Evolutionary conservation across 2,888 invertebrate genomes (phyloP).

Genomic region (Uloborus plumipes): DNA sequence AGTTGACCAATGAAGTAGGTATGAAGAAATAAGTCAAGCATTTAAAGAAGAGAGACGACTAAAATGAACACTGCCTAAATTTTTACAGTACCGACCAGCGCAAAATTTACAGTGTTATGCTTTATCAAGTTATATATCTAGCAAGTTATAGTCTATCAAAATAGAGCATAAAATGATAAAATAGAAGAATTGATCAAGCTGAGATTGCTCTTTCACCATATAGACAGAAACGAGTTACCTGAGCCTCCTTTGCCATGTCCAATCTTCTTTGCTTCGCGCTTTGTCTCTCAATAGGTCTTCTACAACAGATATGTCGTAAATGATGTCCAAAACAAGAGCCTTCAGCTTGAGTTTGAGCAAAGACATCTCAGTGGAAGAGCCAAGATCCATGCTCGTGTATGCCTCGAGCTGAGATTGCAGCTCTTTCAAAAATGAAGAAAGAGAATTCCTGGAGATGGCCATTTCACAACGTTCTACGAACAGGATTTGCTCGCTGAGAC

Average conservation of each 20-base stretch:
- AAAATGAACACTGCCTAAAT: too few relatives aligned
- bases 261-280: slow-evolving; percentile 80
- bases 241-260: slow-evolving; percentile 96
- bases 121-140: background rate
- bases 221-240: slow-evolving; percentile 74
- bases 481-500: slow-evolving; percentile 85
- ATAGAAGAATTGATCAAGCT: background rate
- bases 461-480: slow-evolving; percentile 89
- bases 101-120: too few relatives aligned
- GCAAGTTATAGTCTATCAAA: background rate
- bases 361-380: slow-evolving; percentile 67
- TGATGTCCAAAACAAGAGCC: slow-evolving; percentile 91
- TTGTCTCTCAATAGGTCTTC: slow-evolving; percentile 80
- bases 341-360: slow-evolving; percentile 82
- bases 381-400: slow-evolving; percentile 72
- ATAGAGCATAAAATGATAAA: background rate
- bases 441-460: slow-evolving; percentile 79
- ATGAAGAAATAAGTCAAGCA: too few relatives aligned
- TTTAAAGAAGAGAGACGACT: too few relatives aligned
- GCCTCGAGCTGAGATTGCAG: slow-evolving; percentile 72
- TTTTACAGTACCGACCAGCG: too few relatives aligned
- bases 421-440: slow-evolving; percentile 68
- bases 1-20: too few relatives aligned
- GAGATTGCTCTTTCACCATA: background rate
- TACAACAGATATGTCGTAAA: slow-evolving; percentile 89